A percentile compares a stretch with the other conserved stretches of the same genome.
These are phyloP conservation scores for Monoplex corrugatus DNA, from an alignment of 2,888 invertebrate genomes.

Conservation along the genomic window DNA sequence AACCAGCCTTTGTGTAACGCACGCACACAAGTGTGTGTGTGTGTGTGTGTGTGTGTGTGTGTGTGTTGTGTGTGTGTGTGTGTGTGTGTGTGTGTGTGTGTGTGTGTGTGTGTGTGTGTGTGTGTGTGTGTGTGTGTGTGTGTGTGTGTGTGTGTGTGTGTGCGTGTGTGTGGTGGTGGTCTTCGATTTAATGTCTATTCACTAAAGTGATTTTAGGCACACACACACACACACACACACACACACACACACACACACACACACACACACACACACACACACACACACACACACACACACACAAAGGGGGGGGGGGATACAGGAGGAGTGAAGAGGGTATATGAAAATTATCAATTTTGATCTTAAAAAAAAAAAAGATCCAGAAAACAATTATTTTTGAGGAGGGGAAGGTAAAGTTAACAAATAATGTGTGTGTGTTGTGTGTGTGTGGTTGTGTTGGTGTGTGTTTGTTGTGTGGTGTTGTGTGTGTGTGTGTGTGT, in stretches of 20 bases:
- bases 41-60: neutral
- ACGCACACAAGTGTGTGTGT: neutral
- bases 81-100: too few species aligned
- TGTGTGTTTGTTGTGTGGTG: too few species aligned
- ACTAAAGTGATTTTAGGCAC: neutral
- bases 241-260: neutral
- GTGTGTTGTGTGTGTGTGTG: neutral
- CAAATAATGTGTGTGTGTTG: too few species aligned
- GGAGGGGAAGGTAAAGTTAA: neutral
- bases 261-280: neutral
- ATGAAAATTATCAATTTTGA: too few species aligned
- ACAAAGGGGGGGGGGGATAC: too few species aligned
- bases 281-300: neutral
- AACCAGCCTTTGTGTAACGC: neutral
- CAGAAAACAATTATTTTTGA: too few species aligned
- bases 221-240: neutral
- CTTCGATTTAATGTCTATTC: neutral
- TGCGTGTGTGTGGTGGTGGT: neutral
- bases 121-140: constrained; percentile 2
- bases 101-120: neutral
- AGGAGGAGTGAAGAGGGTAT: too few species aligned
- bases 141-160: constrained; percentile 19
- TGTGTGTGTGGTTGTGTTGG: neutral
- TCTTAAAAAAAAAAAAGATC: too few species aligned
- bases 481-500: too few species aligned